Conservation (phyloP, 2,888 invertebrate species). For the Noctuana brunneofusca region DNA sequence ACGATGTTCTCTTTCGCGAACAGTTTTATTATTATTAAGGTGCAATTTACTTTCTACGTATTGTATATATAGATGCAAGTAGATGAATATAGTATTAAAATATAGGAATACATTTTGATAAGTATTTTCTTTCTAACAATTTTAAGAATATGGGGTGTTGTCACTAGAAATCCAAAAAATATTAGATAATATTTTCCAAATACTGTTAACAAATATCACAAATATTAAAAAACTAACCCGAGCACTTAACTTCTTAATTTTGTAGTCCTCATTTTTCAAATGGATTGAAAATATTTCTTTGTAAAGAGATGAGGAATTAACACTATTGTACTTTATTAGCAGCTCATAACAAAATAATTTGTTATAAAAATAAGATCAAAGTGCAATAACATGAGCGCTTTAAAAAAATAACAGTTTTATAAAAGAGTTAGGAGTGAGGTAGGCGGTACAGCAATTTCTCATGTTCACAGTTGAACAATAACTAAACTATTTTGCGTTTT, state of each 20-base stretch:
- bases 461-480: conserved; percentile 64
- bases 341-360: neutral
- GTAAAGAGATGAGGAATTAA: neutral
- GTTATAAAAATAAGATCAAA: conserved; percentile 15
- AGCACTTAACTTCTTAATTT: neutral
- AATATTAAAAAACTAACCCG: neutral
- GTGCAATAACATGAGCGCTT: conserved; percentile 15
- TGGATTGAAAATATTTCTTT: neutral
- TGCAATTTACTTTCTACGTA: neutral
- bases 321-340: neutral
- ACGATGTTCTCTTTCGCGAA: conserved; percentile 11
- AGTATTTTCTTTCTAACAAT: too few relatives aligned
- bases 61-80: too few relatives aligned
- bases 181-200: too few relatives aligned
- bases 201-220: neutral
- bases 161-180: too few relatives aligned
- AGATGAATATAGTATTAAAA: too few relatives aligned
- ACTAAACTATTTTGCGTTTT: conserved; percentile 52
- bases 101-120: too few relatives aligned
- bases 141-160: too few relatives aligned
- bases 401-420: conserved; percentile 12
- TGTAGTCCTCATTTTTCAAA: neutral
- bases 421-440: conserved; percentile 2
- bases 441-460: conserved; percentile 49
- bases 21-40: neutral